Evolutionary conservation across 2,888 invertebrate species (phyloP).

Genomic region (Glyphotaelius pellucidus): DNA sequence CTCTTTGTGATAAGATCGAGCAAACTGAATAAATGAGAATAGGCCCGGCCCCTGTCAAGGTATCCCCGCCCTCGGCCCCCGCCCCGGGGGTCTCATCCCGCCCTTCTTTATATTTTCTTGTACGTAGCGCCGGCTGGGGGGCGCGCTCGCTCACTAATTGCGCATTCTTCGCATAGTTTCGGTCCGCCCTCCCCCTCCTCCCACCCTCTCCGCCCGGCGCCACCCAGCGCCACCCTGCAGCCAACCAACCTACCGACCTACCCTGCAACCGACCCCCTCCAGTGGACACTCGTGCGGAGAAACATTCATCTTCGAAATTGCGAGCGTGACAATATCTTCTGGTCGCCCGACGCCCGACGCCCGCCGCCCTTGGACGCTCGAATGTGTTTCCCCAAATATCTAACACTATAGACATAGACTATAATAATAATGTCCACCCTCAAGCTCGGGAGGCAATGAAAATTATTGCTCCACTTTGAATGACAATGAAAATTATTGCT

Average conservation of each 20-base stretch:
- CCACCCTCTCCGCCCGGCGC: constrained; percentile 67
- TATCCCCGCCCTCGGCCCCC: constrained; percentile 56
- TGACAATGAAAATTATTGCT: not conserved
- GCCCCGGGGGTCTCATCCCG: constrained; percentile 69
- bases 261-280: constrained; percentile 64
- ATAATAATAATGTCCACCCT: constrained; percentile 34
- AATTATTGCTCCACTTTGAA: not conserved
- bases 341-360: constrained; percentile 27
- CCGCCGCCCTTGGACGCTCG: not conserved
- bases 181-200: constrained; percentile 82
- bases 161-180: constrained; percentile 98
- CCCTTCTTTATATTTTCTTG: constrained; percentile 86
- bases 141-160: constrained; percentile 93
- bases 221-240: constrained; percentile 40
- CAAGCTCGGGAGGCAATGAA: not conserved
- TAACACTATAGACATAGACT: not conserved
- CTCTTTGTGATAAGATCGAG: constrained; percentile 48
- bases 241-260: not conserved
- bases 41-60: constrained; percentile 53
- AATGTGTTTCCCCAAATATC: not conserved
- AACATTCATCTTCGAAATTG: constrained; percentile 67
- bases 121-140: constrained; percentile 77
- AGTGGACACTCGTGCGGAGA: constrained; percentile 67
- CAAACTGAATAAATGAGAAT: constrained; percentile 46
- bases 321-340: constrained; percentile 69